A percentile compares a stretch with the other conserved stretches of the same genome.
phyloP scores from a whole-genome alignment of 2,888 invertebrate genomes.

The Halocaridina rubra region DNA sequence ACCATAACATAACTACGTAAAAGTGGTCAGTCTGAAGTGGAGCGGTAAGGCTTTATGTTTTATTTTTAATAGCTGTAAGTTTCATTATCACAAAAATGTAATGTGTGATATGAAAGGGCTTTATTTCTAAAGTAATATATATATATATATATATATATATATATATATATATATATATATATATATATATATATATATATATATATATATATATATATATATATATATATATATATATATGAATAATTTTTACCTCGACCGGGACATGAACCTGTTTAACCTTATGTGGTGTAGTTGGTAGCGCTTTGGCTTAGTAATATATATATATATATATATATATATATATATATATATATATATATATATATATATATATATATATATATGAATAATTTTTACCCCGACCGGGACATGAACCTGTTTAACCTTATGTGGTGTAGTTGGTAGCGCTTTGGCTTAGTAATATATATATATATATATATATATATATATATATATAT shows the following conservation, averaged over 20 bases:
- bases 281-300: too few relatives aligned
- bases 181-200: background rate
- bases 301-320: too few relatives aligned
- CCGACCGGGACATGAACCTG: too few relatives aligned
- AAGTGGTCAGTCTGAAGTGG: background rate
- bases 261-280: too few relatives aligned
- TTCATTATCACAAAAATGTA: background rate
- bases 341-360: background rate
- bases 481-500: background rate
- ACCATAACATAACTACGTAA: background rate
- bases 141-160: background rate
- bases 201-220: background rate
- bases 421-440: too few relatives aligned
- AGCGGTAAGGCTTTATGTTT: background rate
- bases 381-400: too few relatives aligned
- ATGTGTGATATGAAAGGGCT: background rate
- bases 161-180: slow-evolving; percentile 12
- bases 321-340: background rate
- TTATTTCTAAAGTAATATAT: background rate
- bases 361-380: background rate
- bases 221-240: background rate
- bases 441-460: background rate
- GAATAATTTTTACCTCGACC: too few relatives aligned
- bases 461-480: background rate
- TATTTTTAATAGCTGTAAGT: background rate